Evolutionary conservation across 2,797 vertebrate species (phyloP).

Genomic region (Molossus alvarezi): DNA sequence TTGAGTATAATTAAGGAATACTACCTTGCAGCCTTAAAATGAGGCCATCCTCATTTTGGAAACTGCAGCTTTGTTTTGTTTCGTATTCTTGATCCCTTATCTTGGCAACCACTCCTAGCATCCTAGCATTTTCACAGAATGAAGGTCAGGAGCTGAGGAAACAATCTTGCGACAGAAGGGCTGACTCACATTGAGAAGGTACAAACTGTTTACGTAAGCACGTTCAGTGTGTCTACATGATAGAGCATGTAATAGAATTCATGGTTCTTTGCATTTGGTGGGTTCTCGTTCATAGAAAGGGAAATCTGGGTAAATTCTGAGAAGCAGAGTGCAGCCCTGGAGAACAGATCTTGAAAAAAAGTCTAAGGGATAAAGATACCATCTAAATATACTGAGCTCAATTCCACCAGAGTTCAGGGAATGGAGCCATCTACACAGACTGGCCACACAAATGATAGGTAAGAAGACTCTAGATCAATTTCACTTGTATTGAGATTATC

Average conservation of each 20-base stretch:
- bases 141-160: neutral
- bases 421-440: neutral
- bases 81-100: neutral
- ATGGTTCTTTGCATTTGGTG: neutral
- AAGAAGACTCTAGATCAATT: neutral
- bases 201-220: constrained; percentile 11
- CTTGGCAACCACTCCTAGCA: neutral
- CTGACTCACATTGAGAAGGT: neutral
- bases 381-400: neutral
- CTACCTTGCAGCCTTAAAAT: neutral
- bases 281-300: neutral
- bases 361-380: neutral
- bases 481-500: neutral
- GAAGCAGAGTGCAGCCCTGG: neutral
- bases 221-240: neutral
- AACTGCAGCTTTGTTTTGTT: neutral
- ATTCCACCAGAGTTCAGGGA: neutral
- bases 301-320: neutral
- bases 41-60: neutral
- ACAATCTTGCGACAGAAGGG: neutral
- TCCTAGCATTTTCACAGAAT: constrained; percentile 1
- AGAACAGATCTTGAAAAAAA: neutral
- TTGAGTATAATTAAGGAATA: neutral
- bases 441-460: neutral
- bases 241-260: neutral